These are phyloP conservation scores for Dallia pectoralis DNA, from an alignment of 2,797 vertebrate genomes.

Conservation along the genomic window DNA sequence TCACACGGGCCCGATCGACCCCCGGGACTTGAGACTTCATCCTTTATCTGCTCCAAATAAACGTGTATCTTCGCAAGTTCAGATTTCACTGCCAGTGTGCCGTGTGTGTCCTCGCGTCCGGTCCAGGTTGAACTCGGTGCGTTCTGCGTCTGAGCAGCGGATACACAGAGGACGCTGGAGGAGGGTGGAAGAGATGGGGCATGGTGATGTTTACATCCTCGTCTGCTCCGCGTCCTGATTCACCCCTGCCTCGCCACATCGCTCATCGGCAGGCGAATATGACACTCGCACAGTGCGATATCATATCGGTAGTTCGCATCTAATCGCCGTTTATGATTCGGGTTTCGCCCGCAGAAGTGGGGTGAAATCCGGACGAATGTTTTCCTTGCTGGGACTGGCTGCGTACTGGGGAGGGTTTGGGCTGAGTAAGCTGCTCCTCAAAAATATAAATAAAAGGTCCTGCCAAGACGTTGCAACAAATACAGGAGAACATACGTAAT, in stretches of 20 bases:
- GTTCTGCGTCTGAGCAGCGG: background rate
- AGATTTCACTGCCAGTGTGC: background rate
- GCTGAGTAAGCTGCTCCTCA: background rate
- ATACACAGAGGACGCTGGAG: background rate
- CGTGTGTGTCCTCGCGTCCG: background rate
- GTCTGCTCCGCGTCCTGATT: slow-evolving; percentile 22
- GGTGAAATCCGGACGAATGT: slow-evolving; percentile 13
- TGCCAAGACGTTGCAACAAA: background rate
- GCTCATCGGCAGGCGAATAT: background rate
- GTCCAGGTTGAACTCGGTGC: background rate
- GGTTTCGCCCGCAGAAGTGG: background rate
- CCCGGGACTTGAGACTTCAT: slow-evolving; percentile 60
- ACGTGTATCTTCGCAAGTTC: background rate
- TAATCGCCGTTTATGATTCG: background rate
- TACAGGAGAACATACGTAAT: background rate
- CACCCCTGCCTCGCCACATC: slow-evolving; percentile 30
- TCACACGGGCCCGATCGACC: slow-evolving; percentile 46
- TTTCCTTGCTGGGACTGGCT: slow-evolving; percentile 40
- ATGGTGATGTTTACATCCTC: slow-evolving; percentile 13
- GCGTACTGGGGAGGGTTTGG: slow-evolving; percentile 32
- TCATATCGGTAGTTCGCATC: background rate
- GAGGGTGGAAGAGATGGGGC: background rate
- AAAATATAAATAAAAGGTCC: background rate
- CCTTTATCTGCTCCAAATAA: slow-evolving; percentile 18
- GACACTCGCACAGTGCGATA: too few relatives aligned